These are phyloP conservation scores for Yponomeuta malinellus DNA, from an alignment of 2,888 invertebrate species.

Conservation along the genomic window DNA sequence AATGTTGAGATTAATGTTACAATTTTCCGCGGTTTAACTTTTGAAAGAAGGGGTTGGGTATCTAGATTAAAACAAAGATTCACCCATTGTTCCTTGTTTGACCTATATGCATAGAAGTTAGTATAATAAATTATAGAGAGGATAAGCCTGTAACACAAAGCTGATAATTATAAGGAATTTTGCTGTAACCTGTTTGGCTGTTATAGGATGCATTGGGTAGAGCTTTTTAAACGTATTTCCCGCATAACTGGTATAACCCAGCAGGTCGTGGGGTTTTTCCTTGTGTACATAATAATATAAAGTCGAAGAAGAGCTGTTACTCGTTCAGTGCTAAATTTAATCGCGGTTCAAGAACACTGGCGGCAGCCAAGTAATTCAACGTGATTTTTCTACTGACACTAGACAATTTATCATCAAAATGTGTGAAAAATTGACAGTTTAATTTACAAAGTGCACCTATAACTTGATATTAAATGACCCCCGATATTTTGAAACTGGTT, in stretches of 20 bases:
- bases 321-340: not conserved
- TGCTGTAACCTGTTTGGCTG: not conserved
- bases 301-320: not conserved
- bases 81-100: not conserved
- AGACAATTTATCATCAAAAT: not conserved
- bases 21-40: constrained; percentile 2
- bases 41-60: not conserved
- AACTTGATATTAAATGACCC: not conserved
- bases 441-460: too few species aligned
- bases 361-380: not conserved
- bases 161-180: not conserved
- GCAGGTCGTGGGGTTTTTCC: not conserved
- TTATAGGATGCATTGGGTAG: not conserved
- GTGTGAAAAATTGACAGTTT: too few species aligned
- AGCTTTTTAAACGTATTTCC: not conserved
- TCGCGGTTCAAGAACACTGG: not conserved
- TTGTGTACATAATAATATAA: not conserved
- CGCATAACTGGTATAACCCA: not conserved
- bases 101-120: not conserved
- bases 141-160: not conserved
- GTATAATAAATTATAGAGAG: not conserved
- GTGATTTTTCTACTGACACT: not conserved
- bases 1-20: constrained; percentile 5
- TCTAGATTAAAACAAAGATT: not conserved
- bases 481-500: constrained; percentile 1